Percentiles rank a stretch among this genome's conserved stretches.
Evolutionary conservation across 1,140 invertebrate species (phyloP).

Genomic region (Anastrepha obliqua): DNA sequence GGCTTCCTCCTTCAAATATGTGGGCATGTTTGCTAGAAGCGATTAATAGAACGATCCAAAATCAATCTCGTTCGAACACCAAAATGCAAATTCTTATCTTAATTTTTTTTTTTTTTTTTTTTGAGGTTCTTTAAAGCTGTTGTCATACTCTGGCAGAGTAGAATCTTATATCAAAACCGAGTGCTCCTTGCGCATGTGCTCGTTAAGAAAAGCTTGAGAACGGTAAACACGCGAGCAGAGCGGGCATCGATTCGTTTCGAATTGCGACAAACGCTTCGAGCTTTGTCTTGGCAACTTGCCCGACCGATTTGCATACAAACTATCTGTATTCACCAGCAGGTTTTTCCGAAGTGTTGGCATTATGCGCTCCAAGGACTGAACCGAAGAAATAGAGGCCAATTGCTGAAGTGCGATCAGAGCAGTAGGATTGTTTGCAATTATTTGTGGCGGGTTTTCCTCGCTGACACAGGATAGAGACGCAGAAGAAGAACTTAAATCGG

Average conservation of each 20-base stretch:
- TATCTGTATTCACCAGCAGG: conserved; percentile 64
- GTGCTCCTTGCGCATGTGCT: conserved; percentile 73
- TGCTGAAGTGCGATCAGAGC: conserved; percentile 70
- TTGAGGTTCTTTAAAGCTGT: not conserved
- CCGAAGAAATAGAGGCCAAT: conserved; percentile 70
- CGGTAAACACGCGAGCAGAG: conserved; percentile 69
- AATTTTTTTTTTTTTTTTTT: no score
- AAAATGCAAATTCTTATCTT: not conserved
- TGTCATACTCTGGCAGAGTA: not conserved
- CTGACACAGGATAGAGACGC: not conserved
- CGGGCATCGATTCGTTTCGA: conserved; percentile 72
- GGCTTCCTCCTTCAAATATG: no score
- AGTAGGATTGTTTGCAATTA: conserved; percentile 59
- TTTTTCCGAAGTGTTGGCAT: conserved; percentile 65
- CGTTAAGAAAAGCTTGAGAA: conserved; percentile 71
- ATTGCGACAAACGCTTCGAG: conserved; percentile 63
- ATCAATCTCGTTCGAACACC: not conserved
- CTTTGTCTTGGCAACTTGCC: conserved; percentile 64
- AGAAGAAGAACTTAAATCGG: not conserved
- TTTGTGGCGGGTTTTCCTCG: not conserved
- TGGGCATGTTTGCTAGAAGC: no score
- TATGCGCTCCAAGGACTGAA: conserved; percentile 66
- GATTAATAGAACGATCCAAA: not conserved
- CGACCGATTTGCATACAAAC: conserved; percentile 60
- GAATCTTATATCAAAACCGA: conserved; percentile 68